These are phyloP conservation scores for Sinocyclocheilus rhinocerous DNA, from an alignment of 2,113 vertebrate species.

Conservation along the genomic window DNA sequence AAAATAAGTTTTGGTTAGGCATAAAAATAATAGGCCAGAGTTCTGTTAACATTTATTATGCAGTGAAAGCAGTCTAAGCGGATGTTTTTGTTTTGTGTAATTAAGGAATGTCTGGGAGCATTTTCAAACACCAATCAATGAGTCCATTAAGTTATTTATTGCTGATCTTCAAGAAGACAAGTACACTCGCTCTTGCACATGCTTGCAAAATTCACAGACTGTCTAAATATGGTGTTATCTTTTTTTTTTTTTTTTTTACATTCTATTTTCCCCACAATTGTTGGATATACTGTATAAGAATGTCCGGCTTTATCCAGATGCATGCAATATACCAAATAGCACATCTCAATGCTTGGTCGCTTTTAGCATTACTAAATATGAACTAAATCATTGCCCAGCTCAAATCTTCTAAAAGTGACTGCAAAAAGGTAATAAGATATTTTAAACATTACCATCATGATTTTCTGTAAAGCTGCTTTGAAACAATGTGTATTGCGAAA, in stretches of 20 bases:
- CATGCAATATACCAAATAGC: not conserved
- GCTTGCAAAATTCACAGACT: not conserved
- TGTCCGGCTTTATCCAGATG: not conserved
- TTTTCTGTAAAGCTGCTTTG: not conserved
- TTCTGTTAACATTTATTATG: not conserved
- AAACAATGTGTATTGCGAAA: not conserved
- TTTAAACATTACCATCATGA: too few species aligned
- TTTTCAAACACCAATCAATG: constrained; percentile 20
- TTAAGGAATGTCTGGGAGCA: not conserved
- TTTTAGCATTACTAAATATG: too few species aligned
- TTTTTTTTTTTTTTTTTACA: not conserved
- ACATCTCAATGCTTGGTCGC: too few species aligned
- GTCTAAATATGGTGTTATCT: not conserved
- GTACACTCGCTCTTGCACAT: not conserved
- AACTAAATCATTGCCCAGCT: too few species aligned
- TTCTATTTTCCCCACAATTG: not conserved
- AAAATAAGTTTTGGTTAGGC: not conserved
- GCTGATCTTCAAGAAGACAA: not conserved
- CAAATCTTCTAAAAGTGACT: too few species aligned
- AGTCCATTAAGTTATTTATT: constrained; percentile 3
- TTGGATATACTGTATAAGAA: not conserved
- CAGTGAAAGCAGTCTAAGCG: not conserved
- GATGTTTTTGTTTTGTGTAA: constrained; percentile 20
- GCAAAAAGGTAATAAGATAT: too few species aligned
- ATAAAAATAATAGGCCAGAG: not conserved